Evolutionary conservation across 2,797 vertebrate genomes (phyloP).

Genomic region (Loriculus beryllinus): DNA sequence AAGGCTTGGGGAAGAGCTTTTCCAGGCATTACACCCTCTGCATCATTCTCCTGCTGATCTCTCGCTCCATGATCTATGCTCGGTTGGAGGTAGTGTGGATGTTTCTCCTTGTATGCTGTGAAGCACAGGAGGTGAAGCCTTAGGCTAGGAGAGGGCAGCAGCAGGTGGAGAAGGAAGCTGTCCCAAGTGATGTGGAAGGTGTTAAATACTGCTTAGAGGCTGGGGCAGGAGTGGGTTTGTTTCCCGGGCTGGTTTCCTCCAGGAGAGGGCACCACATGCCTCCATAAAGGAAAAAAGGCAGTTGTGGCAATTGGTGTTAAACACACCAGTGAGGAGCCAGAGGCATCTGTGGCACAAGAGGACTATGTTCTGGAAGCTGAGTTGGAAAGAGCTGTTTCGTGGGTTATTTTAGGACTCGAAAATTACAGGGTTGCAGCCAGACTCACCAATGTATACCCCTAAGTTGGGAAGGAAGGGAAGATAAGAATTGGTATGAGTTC

Average conservation of each 20-base stretch:
- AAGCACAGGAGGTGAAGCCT: neutral
- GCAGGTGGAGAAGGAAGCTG: neutral
- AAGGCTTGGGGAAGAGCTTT: neutral
- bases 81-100: neutral
- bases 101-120: neutral
- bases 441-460: neutral
- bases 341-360: neutral
- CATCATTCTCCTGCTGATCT: slow-evolving; percentile 36
- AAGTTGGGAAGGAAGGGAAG: neutral
- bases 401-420: neutral
- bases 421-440: neutral
- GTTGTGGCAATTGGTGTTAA: slow-evolving; percentile 8
- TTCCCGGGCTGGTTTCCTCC: slow-evolving; percentile 17
- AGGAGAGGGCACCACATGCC: slow-evolving; percentile 64
- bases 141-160: neutral
- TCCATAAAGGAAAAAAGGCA: slow-evolving; percentile 12
- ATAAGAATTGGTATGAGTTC: neutral
- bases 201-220: neutral
- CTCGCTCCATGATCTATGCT: neutral
- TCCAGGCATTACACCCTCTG: neutral
- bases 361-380: neutral
- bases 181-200: neutral
- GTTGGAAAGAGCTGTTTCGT: neutral
- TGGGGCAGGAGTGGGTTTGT: neutral
- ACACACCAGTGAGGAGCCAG: neutral